A percentile compares a stretch with the other conserved stretches of the same genome.
Evolutionary conservation across 35 echinoderm and acorn worm genomes (phyloP).

Genomic region (Ophiothrix spiculata): DNA sequence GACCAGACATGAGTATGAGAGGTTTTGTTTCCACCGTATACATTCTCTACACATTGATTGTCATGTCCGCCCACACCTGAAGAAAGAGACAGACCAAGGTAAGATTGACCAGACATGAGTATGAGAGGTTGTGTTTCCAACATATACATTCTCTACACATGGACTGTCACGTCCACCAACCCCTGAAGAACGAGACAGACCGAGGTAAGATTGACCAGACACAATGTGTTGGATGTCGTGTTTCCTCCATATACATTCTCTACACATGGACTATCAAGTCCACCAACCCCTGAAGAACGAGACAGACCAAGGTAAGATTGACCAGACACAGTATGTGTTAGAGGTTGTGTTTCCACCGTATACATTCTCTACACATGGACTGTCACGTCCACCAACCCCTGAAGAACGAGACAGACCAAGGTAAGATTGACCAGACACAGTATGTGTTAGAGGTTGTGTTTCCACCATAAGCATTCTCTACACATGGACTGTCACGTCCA

Average conservation of each 20-base stretch:
- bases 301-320: slow-evolving; percentile 48
- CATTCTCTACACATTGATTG: too few species aligned
- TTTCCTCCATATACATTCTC: too few species aligned
- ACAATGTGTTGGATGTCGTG: too few species aligned
- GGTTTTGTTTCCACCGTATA: too few species aligned
- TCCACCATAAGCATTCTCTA: slow-evolving; percentile 79
- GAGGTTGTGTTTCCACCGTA: slow-evolving; percentile 74
- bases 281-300: too few species aligned
- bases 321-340: slow-evolving; percentile 60
- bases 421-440: slow-evolving; percentile 67
- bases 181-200: slow-evolving; percentile 66
- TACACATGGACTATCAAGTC: too few species aligned
- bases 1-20: too few species aligned
- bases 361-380: slow-evolving; percentile 79
- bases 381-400: slow-evolving; percentile 86
- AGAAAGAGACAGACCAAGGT: too few species aligned
- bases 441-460: slow-evolving; percentile 67
- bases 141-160: slow-evolving; percentile 77
- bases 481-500: slow-evolving; percentile 84
- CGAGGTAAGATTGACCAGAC: too few species aligned
- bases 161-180: slow-evolving; percentile 90
- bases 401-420: slow-evolving; percentile 68
- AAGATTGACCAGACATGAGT: too few species aligned
- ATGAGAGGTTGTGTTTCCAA: slow-evolving; percentile 70
- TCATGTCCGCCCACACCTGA: too few species aligned